Evolutionary conservation across 2,797 vertebrate genomes (phyloP).

Genomic region (Scolopax bukidnonensis): DNA sequence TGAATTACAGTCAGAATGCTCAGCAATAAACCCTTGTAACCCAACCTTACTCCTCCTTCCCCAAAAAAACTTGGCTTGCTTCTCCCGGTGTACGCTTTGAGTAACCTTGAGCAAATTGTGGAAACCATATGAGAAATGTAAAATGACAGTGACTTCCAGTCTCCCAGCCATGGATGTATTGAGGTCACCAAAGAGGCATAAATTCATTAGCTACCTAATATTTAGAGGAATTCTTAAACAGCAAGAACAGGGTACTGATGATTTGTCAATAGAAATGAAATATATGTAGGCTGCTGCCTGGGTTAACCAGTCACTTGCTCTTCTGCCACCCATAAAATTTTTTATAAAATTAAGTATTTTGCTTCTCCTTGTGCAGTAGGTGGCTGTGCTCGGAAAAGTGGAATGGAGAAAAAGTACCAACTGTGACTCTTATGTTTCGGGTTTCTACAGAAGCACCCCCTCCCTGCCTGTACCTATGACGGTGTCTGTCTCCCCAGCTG

Average conservation of each 20-base stretch:
- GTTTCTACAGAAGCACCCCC: background rate
- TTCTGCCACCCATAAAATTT: background rate
- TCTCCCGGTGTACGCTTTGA: background rate
- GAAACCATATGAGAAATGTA: background rate
- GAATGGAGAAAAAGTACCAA: background rate
- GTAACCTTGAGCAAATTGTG: background rate
- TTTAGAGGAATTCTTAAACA: background rate
- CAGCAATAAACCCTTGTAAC: constrained; percentile 20
- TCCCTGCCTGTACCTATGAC: background rate
- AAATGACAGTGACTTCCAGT: background rate
- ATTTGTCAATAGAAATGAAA: background rate
- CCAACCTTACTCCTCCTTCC: background rate
- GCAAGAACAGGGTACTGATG: background rate
- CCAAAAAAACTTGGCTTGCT: rapidly evolving
- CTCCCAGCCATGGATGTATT: background rate
- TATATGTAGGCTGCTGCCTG: background rate
- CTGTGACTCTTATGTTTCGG: background rate
- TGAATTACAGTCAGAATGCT: constrained; percentile 4
- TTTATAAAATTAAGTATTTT: background rate
- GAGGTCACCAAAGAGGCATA: background rate
- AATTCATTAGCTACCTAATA: background rate
- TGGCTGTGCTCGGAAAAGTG: background rate
- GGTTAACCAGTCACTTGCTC: background rate
- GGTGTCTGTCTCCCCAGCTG: background rate
- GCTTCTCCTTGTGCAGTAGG: background rate